Conservation (phyloP, 2,797 vertebrate species). For the Sebastes miniatus region DNA sequence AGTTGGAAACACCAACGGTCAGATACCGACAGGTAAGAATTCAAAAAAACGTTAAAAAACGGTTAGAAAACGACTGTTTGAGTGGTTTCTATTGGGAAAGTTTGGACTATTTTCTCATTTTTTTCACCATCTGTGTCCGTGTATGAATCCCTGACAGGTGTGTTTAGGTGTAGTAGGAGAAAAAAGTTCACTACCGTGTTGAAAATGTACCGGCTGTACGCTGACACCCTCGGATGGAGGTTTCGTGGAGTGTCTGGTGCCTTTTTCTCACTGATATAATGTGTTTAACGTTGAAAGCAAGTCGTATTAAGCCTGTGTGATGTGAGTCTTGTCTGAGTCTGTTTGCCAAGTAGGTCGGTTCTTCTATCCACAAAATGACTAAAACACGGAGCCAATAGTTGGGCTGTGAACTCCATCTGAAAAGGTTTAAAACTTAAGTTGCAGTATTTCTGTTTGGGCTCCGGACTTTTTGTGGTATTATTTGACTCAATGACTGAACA, state of each 20-base stretch:
- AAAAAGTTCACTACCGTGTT: slow-evolving; percentile 55
- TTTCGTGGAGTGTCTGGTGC: not conserved
- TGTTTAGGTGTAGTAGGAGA: slow-evolving; percentile 15
- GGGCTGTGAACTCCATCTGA: not conserved
- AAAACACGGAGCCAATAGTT: not conserved
- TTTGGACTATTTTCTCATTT: not conserved
- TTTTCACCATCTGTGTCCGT: not conserved
- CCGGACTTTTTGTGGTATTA: not conserved
- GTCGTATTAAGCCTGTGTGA: not conserved
- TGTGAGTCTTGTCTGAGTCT: slow-evolving; percentile 2
- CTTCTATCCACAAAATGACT: not conserved
- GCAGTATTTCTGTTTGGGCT: not conserved
- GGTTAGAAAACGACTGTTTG: not conserved
- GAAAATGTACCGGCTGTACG: not conserved
- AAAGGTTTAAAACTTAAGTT: slow-evolving; percentile 21
- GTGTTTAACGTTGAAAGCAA: not conserved
- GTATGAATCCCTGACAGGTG: slow-evolving; percentile 57
- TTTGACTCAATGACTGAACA: not conserved
- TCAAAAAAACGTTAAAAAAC: too few relatives aligned
- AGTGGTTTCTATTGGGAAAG: not conserved
- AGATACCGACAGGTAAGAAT: slow-evolving; percentile 73
- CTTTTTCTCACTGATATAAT: not conserved
- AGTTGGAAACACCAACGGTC: not conserved
- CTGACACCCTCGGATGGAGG: not conserved
- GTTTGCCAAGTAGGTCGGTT: slow-evolving; percentile 20